Percentiles rank a stretch among this genome's conserved stretches.
These are phyloP conservation scores for Capromys pilorides DNA, from an alignment of 2,797 vertebrate genomes.

Conservation along the genomic window DNA sequence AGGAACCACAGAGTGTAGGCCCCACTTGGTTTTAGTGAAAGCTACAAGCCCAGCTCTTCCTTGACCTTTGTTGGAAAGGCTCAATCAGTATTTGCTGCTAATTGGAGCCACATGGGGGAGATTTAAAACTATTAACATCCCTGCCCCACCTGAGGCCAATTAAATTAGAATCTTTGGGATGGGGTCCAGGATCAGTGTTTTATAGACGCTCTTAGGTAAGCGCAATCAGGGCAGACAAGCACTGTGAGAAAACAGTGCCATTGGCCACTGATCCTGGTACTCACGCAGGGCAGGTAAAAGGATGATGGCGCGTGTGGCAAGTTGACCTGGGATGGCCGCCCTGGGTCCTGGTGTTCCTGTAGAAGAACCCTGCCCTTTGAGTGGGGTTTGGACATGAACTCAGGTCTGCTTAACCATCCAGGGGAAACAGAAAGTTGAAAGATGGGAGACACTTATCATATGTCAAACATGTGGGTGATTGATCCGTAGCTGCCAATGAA, in stretches of 20 bases:
- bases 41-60: neutral
- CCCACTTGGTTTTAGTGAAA: neutral
- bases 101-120: neutral
- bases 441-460: neutral
- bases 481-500: neutral
- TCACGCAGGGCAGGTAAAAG: neutral
- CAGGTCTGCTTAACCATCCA: neutral
- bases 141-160: neutral
- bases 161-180: neutral
- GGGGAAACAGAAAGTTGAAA: neutral
- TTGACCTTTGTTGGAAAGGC: conserved; percentile 14
- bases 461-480: neutral
- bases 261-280: neutral
- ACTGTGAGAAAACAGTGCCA: neutral
- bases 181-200: neutral
- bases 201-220: neutral
- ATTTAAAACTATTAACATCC: neutral
- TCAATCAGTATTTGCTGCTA: neutral
- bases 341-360: neutral
- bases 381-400: conserved; percentile 1
- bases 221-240: neutral
- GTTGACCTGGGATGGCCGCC: neutral
- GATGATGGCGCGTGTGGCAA: too few species aligned
- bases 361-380: neutral
- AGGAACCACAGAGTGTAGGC: neutral